Conservation (phyloP, 2,113 vertebrate genomes). For the Actinemys pallida region DNA sequence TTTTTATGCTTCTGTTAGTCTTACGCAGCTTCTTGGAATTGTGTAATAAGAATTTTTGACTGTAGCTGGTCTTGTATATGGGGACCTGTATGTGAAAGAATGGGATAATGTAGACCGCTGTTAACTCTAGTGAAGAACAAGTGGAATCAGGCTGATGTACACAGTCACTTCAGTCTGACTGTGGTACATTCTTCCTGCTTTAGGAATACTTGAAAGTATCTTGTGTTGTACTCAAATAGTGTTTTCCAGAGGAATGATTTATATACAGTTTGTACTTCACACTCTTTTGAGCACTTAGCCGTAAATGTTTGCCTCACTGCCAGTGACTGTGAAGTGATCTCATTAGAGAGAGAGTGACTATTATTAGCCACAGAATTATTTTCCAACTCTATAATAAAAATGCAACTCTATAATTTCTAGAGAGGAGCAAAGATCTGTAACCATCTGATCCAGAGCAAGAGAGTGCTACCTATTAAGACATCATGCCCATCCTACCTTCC, state of each 20-base stretch:
- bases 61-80: constrained; percentile 5
- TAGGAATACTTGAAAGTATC: constrained; percentile 78
- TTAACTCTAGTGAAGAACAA: constrained; percentile 64
- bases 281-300: constrained; percentile 79
- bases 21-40: not conserved
- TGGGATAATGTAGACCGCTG: constrained; percentile 41
- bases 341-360: constrained; percentile 77
- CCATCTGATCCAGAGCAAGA: too few species aligned
- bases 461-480: accelerated
- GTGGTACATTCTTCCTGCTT: constrained; percentile 70
- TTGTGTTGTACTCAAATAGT: constrained; percentile 73
- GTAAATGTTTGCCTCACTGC: constrained; percentile 76
- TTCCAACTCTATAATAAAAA: constrained; percentile 57
- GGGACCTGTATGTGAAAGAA: constrained; percentile 38
- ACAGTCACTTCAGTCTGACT: constrained; percentile 77
- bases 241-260: constrained; percentile 80
- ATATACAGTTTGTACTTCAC: constrained; percentile 77
- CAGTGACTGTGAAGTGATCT: constrained; percentile 79
- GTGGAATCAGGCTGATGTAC: constrained; percentile 76
- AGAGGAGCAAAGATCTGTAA: not conserved
- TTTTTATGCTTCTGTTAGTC: not conserved
- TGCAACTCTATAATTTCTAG: constrained; percentile 14
- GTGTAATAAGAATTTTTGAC: not conserved
- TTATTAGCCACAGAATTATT: constrained; percentile 70
- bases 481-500: not conserved